phyloP scores from a whole-genome alignment of 37 sponge, comb jelly and placozoan species.

The Aplysina aerophoba region DNA sequence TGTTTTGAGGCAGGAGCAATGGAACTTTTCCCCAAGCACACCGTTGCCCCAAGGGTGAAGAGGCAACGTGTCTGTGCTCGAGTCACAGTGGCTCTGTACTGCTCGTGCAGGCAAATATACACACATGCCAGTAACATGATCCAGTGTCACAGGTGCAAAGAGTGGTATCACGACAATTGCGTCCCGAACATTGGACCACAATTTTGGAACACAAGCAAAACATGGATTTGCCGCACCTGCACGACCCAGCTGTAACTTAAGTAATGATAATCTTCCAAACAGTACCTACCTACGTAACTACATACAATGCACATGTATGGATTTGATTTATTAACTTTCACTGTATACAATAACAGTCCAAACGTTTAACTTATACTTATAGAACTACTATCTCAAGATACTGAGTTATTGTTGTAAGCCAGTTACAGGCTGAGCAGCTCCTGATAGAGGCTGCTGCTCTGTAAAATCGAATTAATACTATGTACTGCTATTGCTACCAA shows the following conservation, averaged over 20 bases:
- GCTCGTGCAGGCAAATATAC: conserved; percentile 8
- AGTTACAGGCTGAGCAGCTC: no score
- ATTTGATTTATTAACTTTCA: not conserved
- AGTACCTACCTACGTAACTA: not conserved
- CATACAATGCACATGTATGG: not conserved
- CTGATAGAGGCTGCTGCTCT: not conserved
- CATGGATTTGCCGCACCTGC: not conserved
- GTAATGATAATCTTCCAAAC: not conserved
- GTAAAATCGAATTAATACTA: not conserved
- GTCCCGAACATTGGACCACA: conserved; percentile 9
- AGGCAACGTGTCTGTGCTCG: not conserved
- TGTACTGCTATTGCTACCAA: not conserved
- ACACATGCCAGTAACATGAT: conserved; percentile 9
- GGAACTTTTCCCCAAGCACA: conserved; percentile 18
- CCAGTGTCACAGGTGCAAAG: conserved; percentile 3
- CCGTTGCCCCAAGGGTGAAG: conserved; percentile 11
- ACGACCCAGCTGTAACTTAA: not conserved
- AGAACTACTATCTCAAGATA: not conserved
- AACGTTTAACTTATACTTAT: not conserved
- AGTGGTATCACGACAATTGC: conserved; percentile 20
- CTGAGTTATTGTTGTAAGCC: conserved; percentile 7
- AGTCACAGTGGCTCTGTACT: conserved; percentile 15
- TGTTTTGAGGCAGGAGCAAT: conserved; percentile 14
- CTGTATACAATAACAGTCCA: conserved; percentile 16
- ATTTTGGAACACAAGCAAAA: not conserved